Evolutionary conservation across 1,140 invertebrate species (phyloP).

Genomic region (Campoletis sonorensis): DNA sequence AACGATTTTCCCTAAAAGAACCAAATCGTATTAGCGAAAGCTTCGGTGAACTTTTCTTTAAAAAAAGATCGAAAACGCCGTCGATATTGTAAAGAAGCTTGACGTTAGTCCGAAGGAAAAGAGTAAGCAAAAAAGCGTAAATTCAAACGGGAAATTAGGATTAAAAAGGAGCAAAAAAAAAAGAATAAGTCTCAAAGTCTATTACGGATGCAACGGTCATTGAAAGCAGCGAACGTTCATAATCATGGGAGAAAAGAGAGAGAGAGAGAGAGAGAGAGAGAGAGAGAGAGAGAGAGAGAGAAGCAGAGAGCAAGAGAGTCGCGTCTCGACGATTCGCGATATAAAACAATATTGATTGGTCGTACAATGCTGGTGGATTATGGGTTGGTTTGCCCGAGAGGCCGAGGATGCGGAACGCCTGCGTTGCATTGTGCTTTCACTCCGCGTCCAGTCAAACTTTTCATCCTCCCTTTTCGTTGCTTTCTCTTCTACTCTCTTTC

Average conservation of each 20-base stretch:
- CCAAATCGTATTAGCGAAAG: too few relatives aligned
- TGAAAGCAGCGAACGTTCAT: not conserved
- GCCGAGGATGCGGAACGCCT: conserved; percentile 59
- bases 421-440: conserved; percentile 67
- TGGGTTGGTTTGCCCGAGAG: conserved; percentile 61
- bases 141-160: not conserved
- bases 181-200: not conserved
- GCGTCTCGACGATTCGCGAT: conserved; percentile 51
- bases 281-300: conserved; percentile 51
- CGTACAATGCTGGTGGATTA: conserved; percentile 67
- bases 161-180: not conserved
- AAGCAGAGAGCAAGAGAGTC: conserved; percentile 53
- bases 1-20: too few relatives aligned
- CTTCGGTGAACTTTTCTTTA: too few relatives aligned
- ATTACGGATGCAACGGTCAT: too few relatives aligned
- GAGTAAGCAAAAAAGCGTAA: too few relatives aligned
- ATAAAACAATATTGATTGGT: conserved; percentile 74
- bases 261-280: conserved; percentile 54
- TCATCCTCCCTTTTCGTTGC: conserved; percentile 64
- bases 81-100: too few relatives aligned
- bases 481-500: conserved; percentile 26
- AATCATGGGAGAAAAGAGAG: conserved; percentile 52
- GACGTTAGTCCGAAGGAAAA: too few relatives aligned
- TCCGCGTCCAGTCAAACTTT: conserved; percentile 73
- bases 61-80: too few relatives aligned